phyloP scores from a whole-genome alignment of 2,888 invertebrate species.

The Hyposoter dolosus region DNA sequence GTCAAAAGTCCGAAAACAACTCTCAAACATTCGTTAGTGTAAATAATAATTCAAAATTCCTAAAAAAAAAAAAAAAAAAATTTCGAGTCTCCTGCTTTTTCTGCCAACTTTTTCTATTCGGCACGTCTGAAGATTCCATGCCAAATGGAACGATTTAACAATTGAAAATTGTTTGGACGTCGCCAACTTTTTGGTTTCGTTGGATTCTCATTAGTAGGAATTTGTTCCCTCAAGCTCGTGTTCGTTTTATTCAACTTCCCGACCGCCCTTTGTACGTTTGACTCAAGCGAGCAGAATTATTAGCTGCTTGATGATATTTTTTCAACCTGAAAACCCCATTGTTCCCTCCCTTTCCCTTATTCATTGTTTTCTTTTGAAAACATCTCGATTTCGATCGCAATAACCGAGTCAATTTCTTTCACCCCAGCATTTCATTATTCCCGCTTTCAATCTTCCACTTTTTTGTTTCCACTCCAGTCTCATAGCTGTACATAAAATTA shows the following conservation, averaged over 20 bases:
- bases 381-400: slow-evolving; percentile 65
- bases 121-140: no score
- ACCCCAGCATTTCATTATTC: slow-evolving; percentile 27
- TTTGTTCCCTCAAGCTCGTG: neutral
- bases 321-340: slow-evolving; percentile 67
- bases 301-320: slow-evolving; percentile 68
- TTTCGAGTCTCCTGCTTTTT: no score
- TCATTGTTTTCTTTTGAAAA: slow-evolving; percentile 34
- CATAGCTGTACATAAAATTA: slow-evolving; percentile 28
- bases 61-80: no score
- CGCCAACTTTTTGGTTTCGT: neutral
- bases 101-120: no score
- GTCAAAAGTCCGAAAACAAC: slow-evolving; percentile 19
- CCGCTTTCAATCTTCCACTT: slow-evolving; percentile 33
- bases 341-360: slow-evolving; percentile 13
- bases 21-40: neutral
- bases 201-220: neutral
- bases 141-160: no score
- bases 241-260: slow-evolving; percentile 34
- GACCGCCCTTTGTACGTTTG: slow-evolving; percentile 45
- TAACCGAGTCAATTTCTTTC: slow-evolving; percentile 62
- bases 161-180: neutral
- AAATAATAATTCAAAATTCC: neutral
- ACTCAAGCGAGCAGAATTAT: slow-evolving; percentile 66
- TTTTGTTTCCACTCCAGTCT: neutral